Conservation (phyloP, 2,113 vertebrate species). For the Nothobranchius furzeri region DNA sequence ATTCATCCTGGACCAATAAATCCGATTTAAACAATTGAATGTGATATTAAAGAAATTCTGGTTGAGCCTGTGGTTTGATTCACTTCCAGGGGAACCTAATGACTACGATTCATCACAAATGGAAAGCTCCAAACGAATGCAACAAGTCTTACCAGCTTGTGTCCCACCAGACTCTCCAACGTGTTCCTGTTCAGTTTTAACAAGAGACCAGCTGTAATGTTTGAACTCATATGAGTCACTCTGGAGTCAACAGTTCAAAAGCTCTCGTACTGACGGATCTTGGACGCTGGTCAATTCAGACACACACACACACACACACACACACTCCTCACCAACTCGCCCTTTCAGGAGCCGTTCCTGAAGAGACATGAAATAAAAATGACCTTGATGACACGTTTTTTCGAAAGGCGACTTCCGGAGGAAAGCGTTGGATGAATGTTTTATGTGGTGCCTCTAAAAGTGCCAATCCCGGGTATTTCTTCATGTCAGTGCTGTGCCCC, state of each 20-base stretch:
- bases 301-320: neutral
- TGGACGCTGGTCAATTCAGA: neutral
- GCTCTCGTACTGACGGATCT: neutral
- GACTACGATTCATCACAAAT: too few species aligned
- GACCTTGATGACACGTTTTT: slow-evolving; percentile 57
- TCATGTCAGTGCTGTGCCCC: slow-evolving; percentile 66
- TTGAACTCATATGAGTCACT: too few species aligned
- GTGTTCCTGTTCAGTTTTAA: too few species aligned
- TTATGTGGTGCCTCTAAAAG: slow-evolving; percentile 67
- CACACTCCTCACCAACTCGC: neutral
- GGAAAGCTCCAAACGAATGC: too few species aligned
- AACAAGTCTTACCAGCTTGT: too few species aligned
- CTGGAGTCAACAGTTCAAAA: neutral
- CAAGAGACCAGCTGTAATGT: too few species aligned
- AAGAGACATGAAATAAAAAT: slow-evolving; percentile 71
- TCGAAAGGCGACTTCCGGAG: slow-evolving; percentile 44
- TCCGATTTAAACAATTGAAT: too few species aligned
- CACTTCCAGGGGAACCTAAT: too few species aligned
- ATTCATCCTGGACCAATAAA: too few species aligned
- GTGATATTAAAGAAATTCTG: too few species aligned
- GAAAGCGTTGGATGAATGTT: slow-evolving; percentile 65
- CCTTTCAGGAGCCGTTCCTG: slow-evolving; percentile 39
- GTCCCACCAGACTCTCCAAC: too few species aligned
- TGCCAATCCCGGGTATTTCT: slow-evolving; percentile 68
- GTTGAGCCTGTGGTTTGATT: too few species aligned